These are phyloP conservation scores for Calameuta idolon DNA, from an alignment of 2,888 invertebrate genomes.

Conservation along the genomic window DNA sequence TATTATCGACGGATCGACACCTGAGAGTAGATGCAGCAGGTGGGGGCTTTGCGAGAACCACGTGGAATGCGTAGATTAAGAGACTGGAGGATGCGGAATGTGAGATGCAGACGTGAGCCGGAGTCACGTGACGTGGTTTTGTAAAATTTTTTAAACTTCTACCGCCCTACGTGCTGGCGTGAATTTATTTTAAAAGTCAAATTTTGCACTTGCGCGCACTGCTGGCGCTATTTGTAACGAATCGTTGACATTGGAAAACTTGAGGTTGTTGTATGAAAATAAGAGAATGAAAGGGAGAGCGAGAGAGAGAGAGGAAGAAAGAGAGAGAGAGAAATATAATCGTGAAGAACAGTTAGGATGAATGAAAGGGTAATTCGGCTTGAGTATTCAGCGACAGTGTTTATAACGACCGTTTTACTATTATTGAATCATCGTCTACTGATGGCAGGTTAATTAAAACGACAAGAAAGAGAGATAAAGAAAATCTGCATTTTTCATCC, in stretches of 20 bases:
- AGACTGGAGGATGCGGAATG: neutral
- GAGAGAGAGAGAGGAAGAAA: no score
- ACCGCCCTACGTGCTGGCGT: neutral
- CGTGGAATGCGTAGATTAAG: neutral
- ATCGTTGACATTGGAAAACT: neutral
- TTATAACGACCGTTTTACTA: neutral
- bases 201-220: neutral
- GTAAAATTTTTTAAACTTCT: neutral
- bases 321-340: neutral
- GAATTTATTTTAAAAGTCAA: neutral
- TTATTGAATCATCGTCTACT: neutral
- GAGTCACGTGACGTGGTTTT: neutral
- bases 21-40: neutral
- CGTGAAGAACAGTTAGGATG: conserved; percentile 16
- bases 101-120: no score
- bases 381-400: conserved; percentile 13
- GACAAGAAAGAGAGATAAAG: neutral
- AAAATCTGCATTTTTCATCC: conserved; percentile 10
- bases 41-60: neutral
- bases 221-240: neutral
- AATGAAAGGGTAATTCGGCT: conserved; percentile 11
- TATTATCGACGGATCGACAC: neutral
- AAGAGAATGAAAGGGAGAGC: neutral
- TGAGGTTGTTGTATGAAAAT: neutral
- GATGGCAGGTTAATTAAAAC: neutral